Conservation (phyloP, 1,140 invertebrate species). For the Danaus plexippus region DNA sequence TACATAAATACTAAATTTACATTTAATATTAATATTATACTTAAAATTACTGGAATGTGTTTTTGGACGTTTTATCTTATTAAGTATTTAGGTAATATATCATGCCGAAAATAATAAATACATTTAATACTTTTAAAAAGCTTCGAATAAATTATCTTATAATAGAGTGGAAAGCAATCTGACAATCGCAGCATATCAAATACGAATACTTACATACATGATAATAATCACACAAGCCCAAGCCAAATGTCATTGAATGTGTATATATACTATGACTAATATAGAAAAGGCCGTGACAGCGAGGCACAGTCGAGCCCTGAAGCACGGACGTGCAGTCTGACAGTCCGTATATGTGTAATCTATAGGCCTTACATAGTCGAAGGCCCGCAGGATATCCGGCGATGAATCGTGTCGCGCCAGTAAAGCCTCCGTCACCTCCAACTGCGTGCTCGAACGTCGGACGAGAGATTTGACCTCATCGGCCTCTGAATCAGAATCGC, state of each 20-base stretch:
- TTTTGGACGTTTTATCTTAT: no score
- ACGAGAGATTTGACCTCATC: slow-evolving; percentile 75
- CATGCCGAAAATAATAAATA: no score
- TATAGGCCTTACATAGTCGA: slow-evolving; percentile 69
- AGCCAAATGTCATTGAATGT: slow-evolving; percentile 60
- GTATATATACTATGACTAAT: slow-evolving; percentile 65
- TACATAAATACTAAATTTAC: slow-evolving; percentile 25
- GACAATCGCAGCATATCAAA: slow-evolving; percentile 52
- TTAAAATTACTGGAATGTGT: no score
- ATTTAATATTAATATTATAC: slow-evolving; percentile 1
- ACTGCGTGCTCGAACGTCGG: slow-evolving; percentile 55
- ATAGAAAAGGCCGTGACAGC: slow-evolving; percentile 67
- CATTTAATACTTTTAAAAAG: no score
- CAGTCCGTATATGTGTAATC: slow-evolving; percentile 46
- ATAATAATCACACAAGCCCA: slow-evolving; percentile 53
- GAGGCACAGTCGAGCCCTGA: slow-evolving; percentile 55
- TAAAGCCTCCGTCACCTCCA: slow-evolving; percentile 57
- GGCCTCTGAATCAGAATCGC: slow-evolving; percentile 78
- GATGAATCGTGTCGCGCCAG: slow-evolving; percentile 57
- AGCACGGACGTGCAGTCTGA: slow-evolving; percentile 39
- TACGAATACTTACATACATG: slow-evolving; percentile 53
- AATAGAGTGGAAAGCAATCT: slow-evolving; percentile 21
- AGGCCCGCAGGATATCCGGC: slow-evolving; percentile 61
- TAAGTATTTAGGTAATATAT: no score
- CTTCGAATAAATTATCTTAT: no score